Evolutionary conservation across 2,888 invertebrate genomes (phyloP).

Genomic region (Saturnia pavonia): DNA sequence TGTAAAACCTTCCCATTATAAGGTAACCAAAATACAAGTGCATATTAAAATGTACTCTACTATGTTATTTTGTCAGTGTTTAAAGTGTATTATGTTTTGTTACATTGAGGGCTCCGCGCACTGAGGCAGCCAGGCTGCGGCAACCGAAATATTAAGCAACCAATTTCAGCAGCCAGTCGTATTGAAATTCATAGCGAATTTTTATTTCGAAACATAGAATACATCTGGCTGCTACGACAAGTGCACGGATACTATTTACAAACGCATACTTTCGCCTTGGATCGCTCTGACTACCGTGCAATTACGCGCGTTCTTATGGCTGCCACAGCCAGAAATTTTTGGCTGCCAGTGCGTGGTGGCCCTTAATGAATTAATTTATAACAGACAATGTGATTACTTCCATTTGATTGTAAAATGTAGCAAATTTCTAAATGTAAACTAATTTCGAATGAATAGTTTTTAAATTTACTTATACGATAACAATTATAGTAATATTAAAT

Average conservation of each 20-base stretch:
- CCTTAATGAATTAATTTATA: constrained; percentile 22
- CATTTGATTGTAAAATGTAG: constrained; percentile 12
- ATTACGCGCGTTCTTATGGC: too few relatives aligned
- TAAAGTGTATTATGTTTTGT: not conserved
- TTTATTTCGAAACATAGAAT: too few relatives aligned
- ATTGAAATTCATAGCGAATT: too few relatives aligned
- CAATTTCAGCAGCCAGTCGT: too few relatives aligned
- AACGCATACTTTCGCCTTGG: too few relatives aligned
- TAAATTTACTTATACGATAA: constrained; percentile 59
- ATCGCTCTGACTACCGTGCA: too few relatives aligned
- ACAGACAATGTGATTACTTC: constrained; percentile 16
- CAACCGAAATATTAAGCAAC: too few relatives aligned
- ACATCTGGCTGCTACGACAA: too few relatives aligned
- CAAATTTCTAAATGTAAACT: constrained; percentile 21
- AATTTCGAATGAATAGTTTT: constrained; percentile 75
- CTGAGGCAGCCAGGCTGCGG: too few relatives aligned
- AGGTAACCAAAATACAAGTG: constrained; percentile 26
- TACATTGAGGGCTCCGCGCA: constrained; percentile 12
- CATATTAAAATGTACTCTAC: not conserved
- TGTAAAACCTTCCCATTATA: constrained; percentile 39
- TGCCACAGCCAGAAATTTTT: too few relatives aligned
- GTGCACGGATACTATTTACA: too few relatives aligned
- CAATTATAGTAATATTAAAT: constrained; percentile 41
- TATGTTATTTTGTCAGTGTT: not conserved
- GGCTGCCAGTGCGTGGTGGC: too few relatives aligned